Evolutionary conservation across 2,797 vertebrate genomes (phyloP).

Genomic region (Galago senegalensis): DNA sequence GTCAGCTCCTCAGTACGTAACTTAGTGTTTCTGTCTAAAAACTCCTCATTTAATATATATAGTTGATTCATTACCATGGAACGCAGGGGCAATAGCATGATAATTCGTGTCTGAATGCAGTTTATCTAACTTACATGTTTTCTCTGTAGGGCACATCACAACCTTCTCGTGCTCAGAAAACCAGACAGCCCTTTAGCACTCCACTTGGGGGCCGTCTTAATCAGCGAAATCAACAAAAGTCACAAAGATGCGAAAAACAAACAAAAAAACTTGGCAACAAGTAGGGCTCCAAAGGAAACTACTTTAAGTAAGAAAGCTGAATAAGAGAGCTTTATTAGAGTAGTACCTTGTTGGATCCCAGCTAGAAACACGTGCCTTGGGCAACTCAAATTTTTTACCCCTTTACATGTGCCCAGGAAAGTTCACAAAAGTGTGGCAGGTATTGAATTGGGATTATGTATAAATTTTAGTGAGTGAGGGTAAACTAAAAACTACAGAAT

Average conservation of each 20-base stretch:
- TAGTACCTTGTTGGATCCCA: neutral
- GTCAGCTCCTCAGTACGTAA: neutral
- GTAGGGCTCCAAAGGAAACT: neutral
- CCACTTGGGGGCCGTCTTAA: too few relatives aligned
- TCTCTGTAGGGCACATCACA: neutral
- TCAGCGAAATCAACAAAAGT: neutral
- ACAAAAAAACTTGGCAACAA: neutral
- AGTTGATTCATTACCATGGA: too few relatives aligned
- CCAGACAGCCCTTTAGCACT: neutral
- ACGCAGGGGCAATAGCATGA: too few relatives aligned
- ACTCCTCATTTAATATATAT: too few relatives aligned
- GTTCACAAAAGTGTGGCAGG: neutral
- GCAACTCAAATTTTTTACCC: neutral
- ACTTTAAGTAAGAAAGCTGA: neutral
- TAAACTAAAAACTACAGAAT: neutral
- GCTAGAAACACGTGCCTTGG: neutral
- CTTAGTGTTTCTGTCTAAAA: neutral
- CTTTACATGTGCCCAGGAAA: neutral
- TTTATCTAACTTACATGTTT: too few relatives aligned
- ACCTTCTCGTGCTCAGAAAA: neutral
- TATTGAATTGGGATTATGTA: neutral
- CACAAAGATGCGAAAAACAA: neutral
- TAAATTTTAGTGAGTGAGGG: neutral
- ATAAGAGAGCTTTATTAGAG: neutral
- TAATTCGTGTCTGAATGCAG: too few relatives aligned